A percentile compares a stretch with the other conserved stretches of the same genome.
phyloP scores from a whole-genome alignment of 2,888 invertebrate species.

The Melanargia galathea region DNA sequence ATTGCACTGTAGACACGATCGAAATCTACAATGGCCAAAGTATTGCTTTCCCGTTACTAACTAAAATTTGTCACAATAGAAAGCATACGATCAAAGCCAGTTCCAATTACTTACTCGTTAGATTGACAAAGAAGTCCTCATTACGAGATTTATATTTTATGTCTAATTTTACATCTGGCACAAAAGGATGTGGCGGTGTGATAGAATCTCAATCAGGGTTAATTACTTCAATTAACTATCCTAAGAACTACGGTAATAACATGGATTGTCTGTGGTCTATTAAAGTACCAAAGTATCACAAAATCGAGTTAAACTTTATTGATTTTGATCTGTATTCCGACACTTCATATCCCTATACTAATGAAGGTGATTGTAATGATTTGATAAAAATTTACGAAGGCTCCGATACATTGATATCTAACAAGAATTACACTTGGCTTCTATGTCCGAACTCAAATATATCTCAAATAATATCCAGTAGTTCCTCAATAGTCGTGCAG shows the following conservation, averaged over 20 bases:
- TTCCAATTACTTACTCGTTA: conserved; percentile 86
- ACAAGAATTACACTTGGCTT: conserved; percentile 72
- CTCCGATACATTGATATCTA: conserved; percentile 49
- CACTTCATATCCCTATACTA: conserved; percentile 64
- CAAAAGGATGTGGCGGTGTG: conserved; percentile 88
- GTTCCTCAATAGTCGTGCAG: conserved; percentile 83
- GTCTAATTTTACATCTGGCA: conserved; percentile 63
- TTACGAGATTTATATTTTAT: conserved; percentile 84
- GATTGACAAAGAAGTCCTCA: conserved; percentile 83
- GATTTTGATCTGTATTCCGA: conserved; percentile 84
- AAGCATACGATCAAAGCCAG: conserved; percentile 80
- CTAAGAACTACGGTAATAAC: conserved; percentile 87
- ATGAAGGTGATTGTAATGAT: conserved; percentile 54
- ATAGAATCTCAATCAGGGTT: conserved; percentile 83
- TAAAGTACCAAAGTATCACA: conserved; percentile 84
- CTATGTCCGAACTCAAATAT: conserved; percentile 61
- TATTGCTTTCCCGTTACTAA: conserved; percentile 78
- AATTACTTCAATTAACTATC: conserved; percentile 92
- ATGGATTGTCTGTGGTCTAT: conserved; percentile 91
- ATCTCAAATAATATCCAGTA: conserved; percentile 79
- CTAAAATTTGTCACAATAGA: conserved; percentile 83
- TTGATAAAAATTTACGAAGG: conserved; percentile 66
- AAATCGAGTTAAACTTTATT: conserved; percentile 85
- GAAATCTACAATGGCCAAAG: conserved; percentile 86
- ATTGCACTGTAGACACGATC: conserved; percentile 85